Base-by-base conservation (phyloP, 2,797 vertebrate species). In the Danio aesculapii region DNA sequence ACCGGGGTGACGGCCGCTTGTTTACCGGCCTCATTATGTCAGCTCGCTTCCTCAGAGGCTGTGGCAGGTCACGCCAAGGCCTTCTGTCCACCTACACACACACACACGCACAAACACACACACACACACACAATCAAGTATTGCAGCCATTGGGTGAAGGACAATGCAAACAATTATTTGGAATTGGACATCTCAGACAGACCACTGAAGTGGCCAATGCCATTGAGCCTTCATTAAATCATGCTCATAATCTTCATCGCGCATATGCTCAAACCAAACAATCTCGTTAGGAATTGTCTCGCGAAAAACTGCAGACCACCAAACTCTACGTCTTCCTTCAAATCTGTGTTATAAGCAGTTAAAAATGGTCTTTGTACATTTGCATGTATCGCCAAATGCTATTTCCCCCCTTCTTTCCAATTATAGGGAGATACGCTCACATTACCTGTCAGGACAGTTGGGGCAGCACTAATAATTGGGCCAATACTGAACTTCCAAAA, bases 1-100 rank as follows among this genome's bases (percentile, higher is more conserved):
- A 83, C 82, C 81, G 79, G 84, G 90, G 89, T 91, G 92, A 92
- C 90, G 93, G 91, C 92, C 92, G 91, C 91, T 93, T 94, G 93
- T 94, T 94, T 94, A 92, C 92, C 92, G 92, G 90, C 93, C 94
- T 94, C 92, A 93, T 94, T 94, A 93, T 94, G 93, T 94, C 92
- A 92, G 89, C 89, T 88, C 88, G 89, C 91, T 90, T 92, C 92
- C 92, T 85, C 85, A 87, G 86, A 87, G 86, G 82, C 79, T 81
- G 76, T 84, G 85, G 88, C 89, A 87, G 92, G 92, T 93, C 91
- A 91, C 89, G 88, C 87, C 81, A 81, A 84, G 88, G 89, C 90
- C 90, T 88, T 91, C 89, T 87, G 89, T 93, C 91, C 92, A 92
- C 92, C 92, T 91, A 89, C 91, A 87, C 89, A 91, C 90, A 89